Evolutionary conservation across 2,113 vertebrate genomes (phyloP).

Genomic region (Okapia johnstoni): DNA sequence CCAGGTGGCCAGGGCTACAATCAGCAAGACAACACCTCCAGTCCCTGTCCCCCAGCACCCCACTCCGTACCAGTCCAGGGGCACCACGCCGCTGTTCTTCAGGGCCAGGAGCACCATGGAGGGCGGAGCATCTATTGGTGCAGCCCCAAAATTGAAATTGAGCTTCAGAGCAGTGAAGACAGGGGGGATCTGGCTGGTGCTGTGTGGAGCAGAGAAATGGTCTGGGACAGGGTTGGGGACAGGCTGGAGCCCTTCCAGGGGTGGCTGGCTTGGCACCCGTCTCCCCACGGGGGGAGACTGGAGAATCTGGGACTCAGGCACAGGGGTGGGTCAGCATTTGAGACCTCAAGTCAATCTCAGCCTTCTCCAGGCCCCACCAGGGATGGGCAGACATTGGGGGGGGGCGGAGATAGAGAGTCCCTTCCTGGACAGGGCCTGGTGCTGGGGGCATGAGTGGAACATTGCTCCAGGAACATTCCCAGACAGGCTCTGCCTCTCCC

Average conservation of each 20-base stretch:
- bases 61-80: conserved; percentile 87
- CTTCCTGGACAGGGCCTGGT: background rate
- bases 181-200: conserved; percentile 78
- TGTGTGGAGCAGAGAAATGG: conserved; percentile 63
- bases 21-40: background rate
- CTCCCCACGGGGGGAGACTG: background rate
- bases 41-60: background rate
- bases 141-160: conserved; percentile 91
- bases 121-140: conserved; percentile 82
- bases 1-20: background rate
- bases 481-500: background rate
- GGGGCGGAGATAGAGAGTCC: background rate
- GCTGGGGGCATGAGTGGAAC: background rate
- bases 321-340: background rate
- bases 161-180: conserved; percentile 84
- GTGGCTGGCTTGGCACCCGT: background rate
- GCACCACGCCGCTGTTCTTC: conserved; percentile 85
- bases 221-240: background rate
- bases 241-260: fast-evolving
- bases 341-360: background rate
- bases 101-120: conserved; percentile 85
- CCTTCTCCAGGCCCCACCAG: background rate
- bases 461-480: background rate
- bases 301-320: background rate
- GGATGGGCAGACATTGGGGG: background rate